Percentiles rank a stretch among this genome's conserved stretches.
Conservation (phyloP, 2,888 invertebrate species). For the Nectonema munidae region DNA sequence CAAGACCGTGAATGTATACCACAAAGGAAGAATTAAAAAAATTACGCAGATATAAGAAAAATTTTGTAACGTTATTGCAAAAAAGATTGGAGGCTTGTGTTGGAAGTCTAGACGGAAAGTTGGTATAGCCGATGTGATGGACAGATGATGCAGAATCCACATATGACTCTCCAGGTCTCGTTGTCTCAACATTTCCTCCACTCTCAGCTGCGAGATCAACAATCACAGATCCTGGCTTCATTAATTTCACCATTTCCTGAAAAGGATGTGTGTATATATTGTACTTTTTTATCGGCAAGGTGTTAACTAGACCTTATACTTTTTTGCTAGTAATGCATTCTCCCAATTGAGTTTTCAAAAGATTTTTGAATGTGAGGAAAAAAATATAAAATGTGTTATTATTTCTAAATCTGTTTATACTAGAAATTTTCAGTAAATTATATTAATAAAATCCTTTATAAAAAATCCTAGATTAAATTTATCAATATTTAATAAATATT, state of each 20-base stretch:
- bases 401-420: no score
- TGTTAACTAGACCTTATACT: neutral
- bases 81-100: slow-evolving; percentile 53
- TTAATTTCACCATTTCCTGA: slow-evolving; percentile 39
- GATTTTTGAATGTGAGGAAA: no score
- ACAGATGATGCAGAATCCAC: slow-evolving; percentile 43
- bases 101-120: slow-evolving; percentile 45
- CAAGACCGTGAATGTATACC: no score
- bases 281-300: neutral
- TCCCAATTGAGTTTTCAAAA: no score
- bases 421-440: no score
- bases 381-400: no score
- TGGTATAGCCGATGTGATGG: slow-evolving; percentile 48
- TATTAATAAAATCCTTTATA: no score
- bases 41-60: slow-evolving; percentile 45
- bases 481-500: no score
- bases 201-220: slow-evolving; percentile 59
- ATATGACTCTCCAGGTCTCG: slow-evolving; percentile 39
- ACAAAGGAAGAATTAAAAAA: no score
- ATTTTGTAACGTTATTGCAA: slow-evolving; percentile 60
- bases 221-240: slow-evolving; percentile 57
- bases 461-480: no score
- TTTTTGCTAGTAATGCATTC: no score
- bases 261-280: slow-evolving; percentile 13
- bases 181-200: slow-evolving; percentile 53